A percentile compares a stretch with the other conserved stretches of the same genome.
phyloP scores from a whole-genome alignment of 2,113 vertebrate genomes.

The Trogon surrucura region DNA sequence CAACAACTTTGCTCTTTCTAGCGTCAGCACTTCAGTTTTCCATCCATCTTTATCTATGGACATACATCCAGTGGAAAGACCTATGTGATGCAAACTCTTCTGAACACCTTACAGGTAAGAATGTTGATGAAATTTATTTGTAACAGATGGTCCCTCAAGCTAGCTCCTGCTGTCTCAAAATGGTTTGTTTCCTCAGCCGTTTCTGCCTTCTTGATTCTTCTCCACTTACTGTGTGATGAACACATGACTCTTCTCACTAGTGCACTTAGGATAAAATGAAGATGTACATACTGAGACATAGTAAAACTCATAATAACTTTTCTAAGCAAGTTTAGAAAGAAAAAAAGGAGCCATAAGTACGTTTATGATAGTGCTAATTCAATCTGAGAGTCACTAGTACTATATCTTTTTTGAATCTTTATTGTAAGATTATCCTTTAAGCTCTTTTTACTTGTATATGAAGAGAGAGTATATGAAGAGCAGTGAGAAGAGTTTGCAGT shows the following conservation, averaged over 20 bases:
- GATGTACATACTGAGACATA: background rate
- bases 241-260: background rate
- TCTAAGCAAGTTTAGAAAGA: background rate
- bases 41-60: constrained; percentile 94
- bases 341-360: background rate
- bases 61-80: constrained; percentile 95
- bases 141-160: background rate
- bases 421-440: background rate
- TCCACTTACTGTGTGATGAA: background rate
- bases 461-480: background rate
- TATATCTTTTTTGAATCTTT: background rate
- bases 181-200: background rate
- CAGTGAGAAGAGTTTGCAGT: background rate
- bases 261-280: background rate
- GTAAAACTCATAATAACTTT: background rate
- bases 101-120: constrained; percentile 90
- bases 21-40: constrained; percentile 90
- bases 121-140: background rate
- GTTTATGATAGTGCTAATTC: background rate
- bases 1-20: background rate
- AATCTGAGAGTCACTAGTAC: background rate
- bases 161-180: background rate
- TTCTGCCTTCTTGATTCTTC: background rate
- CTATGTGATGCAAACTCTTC: constrained; percentile 85
- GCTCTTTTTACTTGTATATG: background rate